These are phyloP conservation scores for Deladenus siricidicola DNA, from an alignment of 2,888 invertebrate genomes.

Conservation along the genomic window DNA sequence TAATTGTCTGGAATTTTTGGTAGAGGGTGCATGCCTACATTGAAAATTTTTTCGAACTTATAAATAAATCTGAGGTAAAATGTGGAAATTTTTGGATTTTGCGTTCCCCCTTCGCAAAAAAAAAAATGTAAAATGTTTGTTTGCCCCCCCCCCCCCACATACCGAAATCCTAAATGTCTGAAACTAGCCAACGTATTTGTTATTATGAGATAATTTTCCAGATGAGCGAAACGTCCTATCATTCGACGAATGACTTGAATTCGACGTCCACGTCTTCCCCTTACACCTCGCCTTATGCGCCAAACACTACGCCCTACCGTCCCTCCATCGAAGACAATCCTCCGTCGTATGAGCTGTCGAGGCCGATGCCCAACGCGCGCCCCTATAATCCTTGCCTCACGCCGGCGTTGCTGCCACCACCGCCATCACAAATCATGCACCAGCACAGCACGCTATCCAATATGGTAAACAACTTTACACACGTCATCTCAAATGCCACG, in stretches of 20 bases:
- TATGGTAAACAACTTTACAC: too few species aligned
- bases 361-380: background rate
- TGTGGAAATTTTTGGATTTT: too few species aligned
- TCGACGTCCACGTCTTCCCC: background rate
- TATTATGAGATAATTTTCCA: background rate
- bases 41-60: background rate
- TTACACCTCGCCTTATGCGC: background rate
- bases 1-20: background rate
- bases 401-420: background rate
- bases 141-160: too few species aligned
- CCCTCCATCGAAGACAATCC: background rate
- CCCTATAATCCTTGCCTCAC: slow-evolving; percentile 8
- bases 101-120: too few species aligned
- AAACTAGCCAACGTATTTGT: too few species aligned
- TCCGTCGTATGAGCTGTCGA: background rate
- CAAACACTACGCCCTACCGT: background rate
- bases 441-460: too few species aligned
- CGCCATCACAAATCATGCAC: too few species aligned
- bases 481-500: too few species aligned
- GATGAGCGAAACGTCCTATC: background rate
- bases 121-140: too few species aligned
- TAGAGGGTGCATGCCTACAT: background rate
- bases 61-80: too few species aligned
- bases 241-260: slow-evolving; percentile 5
- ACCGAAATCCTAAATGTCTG: too few species aligned